A percentile compares a stretch with the other conserved stretches of the same genome.
These are phyloP conservation scores for Apodemia zela DNA, from an alignment of 2,888 invertebrate species.

Conservation along the genomic window DNA sequence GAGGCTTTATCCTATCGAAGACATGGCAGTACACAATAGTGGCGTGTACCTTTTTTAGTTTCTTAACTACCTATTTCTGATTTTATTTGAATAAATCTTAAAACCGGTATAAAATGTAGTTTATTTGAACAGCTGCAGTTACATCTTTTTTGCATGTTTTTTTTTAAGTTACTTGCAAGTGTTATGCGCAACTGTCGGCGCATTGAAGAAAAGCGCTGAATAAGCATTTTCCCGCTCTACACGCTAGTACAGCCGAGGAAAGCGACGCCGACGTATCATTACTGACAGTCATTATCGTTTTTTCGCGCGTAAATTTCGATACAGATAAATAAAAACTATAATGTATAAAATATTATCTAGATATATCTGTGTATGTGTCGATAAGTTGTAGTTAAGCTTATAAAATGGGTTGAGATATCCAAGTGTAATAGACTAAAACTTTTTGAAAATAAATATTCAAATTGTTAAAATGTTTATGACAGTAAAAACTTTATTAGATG, in stretches of 20 bases:
- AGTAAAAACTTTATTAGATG: background rate
- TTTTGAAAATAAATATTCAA: constrained; percentile 15
- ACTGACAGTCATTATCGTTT: constrained; percentile 38
- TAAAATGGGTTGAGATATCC: constrained; percentile 26
- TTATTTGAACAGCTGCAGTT: background rate
- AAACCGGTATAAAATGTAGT: background rate
- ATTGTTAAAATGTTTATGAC: background rate
- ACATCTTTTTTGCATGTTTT: constrained; percentile 1
- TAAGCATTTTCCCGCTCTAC: constrained; percentile 35
- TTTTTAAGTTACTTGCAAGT: constrained; percentile 24
- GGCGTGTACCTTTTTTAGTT: too few species aligned
- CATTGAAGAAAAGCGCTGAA: constrained; percentile 48
- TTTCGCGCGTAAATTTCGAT: constrained; percentile 66
- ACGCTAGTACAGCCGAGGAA: constrained; percentile 57
- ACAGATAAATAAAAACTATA: constrained; percentile 35
- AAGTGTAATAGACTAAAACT: constrained; percentile 18
- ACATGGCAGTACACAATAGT: too few species aligned
- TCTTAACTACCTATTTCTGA: background rate
- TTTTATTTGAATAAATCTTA: background rate
- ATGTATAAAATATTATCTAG: constrained; percentile 22
- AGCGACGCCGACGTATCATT: constrained; percentile 49
- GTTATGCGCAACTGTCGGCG: constrained; percentile 61
- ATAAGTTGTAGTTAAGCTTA: background rate
- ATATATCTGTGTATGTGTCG: background rate
- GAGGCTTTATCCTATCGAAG: too few species aligned